Percentiles rank a stretch among this genome's conserved stretches.
These are phyloP conservation scores for Rhodophaea formosa DNA, from an alignment of 2,888 invertebrate species.

Conservation along the genomic window DNA sequence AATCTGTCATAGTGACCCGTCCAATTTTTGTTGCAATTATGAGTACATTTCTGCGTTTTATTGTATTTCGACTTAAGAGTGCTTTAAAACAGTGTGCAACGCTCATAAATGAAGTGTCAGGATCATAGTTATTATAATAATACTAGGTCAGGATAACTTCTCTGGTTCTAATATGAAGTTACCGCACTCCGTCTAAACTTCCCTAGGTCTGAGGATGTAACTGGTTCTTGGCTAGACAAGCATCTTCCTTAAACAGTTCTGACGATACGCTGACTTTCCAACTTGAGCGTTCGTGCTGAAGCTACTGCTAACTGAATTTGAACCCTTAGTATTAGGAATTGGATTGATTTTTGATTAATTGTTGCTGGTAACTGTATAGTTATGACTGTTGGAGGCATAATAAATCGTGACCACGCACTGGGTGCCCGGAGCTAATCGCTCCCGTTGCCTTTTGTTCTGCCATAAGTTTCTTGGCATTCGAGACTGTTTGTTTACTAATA, in stretches of 20 bases:
- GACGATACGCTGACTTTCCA: conserved; percentile 39
- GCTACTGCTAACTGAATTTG: conserved; percentile 34
- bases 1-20: no score
- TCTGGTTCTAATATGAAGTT: not conserved
- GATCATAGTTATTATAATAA: no score
- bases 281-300: conserved; percentile 22
- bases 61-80: no score
- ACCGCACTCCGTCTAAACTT: conserved; percentile 36
- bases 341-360: conserved; percentile 39
- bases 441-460: conserved; percentile 64
- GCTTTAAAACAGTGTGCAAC: no score
- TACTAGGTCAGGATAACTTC: no score
- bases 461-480: conserved; percentile 35
- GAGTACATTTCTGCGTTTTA: no score
- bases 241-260: conserved; percentile 67
- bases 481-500: conserved; percentile 8
- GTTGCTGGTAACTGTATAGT: conserved; percentile 39
- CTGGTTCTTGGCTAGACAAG: conserved; percentile 58
- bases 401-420: conserved; percentile 71
- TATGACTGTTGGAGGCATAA: conserved; percentile 52
- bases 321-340: conserved; percentile 36
- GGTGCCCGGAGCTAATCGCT: conserved; percentile 70
- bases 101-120: no score
- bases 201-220: conserved; percentile 37
- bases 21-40: no score